Base-by-base conservation (phyloP, 2,797 vertebrate genomes). In the Todus mexicanus region DNA sequence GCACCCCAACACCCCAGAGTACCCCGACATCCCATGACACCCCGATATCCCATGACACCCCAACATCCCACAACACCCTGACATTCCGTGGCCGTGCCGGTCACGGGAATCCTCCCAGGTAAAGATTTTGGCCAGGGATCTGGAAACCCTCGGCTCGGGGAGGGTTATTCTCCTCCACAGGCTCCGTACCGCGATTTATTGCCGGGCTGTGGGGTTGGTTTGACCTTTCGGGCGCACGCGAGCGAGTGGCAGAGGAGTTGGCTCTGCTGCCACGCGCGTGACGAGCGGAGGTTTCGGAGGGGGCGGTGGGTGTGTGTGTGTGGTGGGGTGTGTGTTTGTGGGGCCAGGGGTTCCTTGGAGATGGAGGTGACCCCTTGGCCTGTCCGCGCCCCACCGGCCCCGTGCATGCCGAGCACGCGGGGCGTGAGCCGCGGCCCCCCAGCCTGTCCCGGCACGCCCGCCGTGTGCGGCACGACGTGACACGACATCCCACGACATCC, bases 201-300 rank as follows among this genome's bases (percentile, higher is more conserved):
- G 88, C 76, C 5, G 4, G 61, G 84, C 87, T 47, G 20, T 33
- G 87, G 90, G 73, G 61, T 91, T 93, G 71, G 3, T 35, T 48
- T 75, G 94, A 90, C 95, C 92, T 94, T 92, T 93, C 31, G 76
- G 54, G 31, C n/a, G n/a, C n/a, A n/a, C n/a, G n/a, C n/a, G n/a
- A n/a, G n/a, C n/a, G n/a, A n/a, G n/a, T n/a, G n/a, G n/a, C n/a
- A n/a, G n/a, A n/a, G n/a, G n/a, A n/a, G n/a, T n/a, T n/a, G n/a
- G n/a, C n/a, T n/a, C n/a, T n/a, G n/a, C n/a, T n/a, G n/a, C n/a
- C n/a, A n/a, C n/a, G n/a, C n/a, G n/a, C n/a, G n/a, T n/a, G n/a
- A n/a, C n/a, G n/a, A n/a, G n/a, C n/a, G n/a, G n/a, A n/a, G n/a
- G n/a, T n/a, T n/a, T n/a, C n/a, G n/a, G n/a, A n/a, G n/a, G n/a